Base-by-base conservation (phyloP, 2,113 vertebrate species). In the Egretta garzetta region DNA sequence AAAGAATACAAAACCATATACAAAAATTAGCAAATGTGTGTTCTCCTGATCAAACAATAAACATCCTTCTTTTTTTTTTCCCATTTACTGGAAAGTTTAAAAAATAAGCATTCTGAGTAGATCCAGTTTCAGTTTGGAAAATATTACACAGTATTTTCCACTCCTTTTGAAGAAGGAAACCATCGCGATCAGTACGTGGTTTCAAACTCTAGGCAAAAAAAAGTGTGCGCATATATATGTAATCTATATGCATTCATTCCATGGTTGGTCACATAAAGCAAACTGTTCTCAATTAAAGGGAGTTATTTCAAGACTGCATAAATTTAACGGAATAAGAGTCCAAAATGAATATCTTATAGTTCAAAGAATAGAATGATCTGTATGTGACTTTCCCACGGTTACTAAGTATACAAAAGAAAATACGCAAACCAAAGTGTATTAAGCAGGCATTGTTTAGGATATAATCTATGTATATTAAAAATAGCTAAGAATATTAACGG, bases 111-210 rank as follows among this genome's bases (percentile, higher is more conserved):
- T 94, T 85, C 39, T 80, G n/a, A 94, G 56, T 58, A 79, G 45
- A 86, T 85, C 37, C 58, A 94, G 39, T 35, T 79, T 94, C 58
- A 67, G 19, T 87, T 62, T 88, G 73, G 86, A 91, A 87, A 96
- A 79, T 72, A 91, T 64, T 86, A 75, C 49, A 50, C 43, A 89
- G 33, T 64, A 79, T 75, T 93, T 95, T 95, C 82, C 91, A 79
- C 22, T 87, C 43, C 49, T 80, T 87, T 81, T 75, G 47, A 91
- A 92, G 67, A 68, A 86, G 30, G 32, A 93, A 95, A 92, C 52
- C 33, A 80, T 9, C 77, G 55, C 6, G 2, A 86, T 66, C 17
- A 72, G 37, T 49, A 53, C 19, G 68, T 64, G 37, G 14, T 81
- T 95, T 87, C 60, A 86, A 92, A 89, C 53, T 49, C 30, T 20